phyloP scores from a whole-genome alignment of 2,888 invertebrate genomes.

The Clivina fossor region DNA sequence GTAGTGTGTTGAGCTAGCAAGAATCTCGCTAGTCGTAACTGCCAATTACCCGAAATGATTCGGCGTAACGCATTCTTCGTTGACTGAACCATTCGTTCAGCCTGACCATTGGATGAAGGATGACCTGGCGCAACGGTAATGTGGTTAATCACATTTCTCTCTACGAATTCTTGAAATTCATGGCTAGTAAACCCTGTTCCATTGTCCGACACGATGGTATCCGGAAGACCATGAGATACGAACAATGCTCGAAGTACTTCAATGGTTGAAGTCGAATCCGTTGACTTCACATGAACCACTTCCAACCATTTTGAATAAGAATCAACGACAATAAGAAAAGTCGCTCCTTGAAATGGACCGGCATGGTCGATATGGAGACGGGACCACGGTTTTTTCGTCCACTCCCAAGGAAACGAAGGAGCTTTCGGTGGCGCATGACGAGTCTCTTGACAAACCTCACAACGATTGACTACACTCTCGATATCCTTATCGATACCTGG shows the following conservation, averaged over 20 bases:
- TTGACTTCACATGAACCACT: slow-evolving; percentile 25
- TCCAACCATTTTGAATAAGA: slow-evolving; percentile 39
- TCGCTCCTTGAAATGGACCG: slow-evolving; percentile 36
- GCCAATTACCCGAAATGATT: slow-evolving; percentile 29
- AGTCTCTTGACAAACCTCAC: slow-evolving; percentile 28
- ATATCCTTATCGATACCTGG: slow-evolving; percentile 23
- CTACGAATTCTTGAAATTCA: slow-evolving; percentile 39
- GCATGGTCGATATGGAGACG: slow-evolving; percentile 35
- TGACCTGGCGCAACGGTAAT: slow-evolving; percentile 38
- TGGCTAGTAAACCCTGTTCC: slow-evolving; percentile 39
- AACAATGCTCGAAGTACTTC: neutral
- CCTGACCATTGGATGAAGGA: slow-evolving; percentile 41
- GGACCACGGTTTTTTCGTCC: slow-evolving; percentile 35
- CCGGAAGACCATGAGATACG: too few relatives aligned
- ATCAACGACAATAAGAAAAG: slow-evolving; percentile 40
- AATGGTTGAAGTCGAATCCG: slow-evolving; percentile 32
- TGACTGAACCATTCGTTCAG: slow-evolving; percentile 40
- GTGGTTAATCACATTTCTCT: slow-evolving; percentile 36
- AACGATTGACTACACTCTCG: slow-evolving; percentile 29
- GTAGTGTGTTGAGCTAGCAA: slow-evolving; percentile 36
- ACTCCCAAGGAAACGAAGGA: slow-evolving; percentile 32
- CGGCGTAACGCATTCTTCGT: slow-evolving; percentile 33
- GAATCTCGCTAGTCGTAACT: slow-evolving; percentile 29
- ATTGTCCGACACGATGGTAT: slow-evolving; percentile 41
- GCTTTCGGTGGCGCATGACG: slow-evolving; percentile 27